Evolutionary conservation across 1,140 invertebrate genomes (phyloP).

Genomic region (Archivesica marissinica): DNA sequence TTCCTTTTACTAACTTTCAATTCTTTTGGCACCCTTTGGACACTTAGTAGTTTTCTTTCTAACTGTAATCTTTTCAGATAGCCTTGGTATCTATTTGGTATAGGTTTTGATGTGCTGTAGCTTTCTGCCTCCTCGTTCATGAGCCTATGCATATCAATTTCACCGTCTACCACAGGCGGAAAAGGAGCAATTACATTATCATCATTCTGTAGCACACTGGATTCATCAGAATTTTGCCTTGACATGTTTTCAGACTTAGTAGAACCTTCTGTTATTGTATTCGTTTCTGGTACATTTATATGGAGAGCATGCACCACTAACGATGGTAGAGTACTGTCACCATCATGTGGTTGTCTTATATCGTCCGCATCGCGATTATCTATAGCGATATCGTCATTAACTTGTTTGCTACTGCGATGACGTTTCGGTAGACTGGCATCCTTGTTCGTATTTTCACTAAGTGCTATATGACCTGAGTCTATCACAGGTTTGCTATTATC

Average conservation of each 20-base stretch:
- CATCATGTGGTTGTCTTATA: slow-evolving; percentile 16
- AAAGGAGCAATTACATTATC: slow-evolving; percentile 22
- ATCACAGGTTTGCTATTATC: too few species aligned
- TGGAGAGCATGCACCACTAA: background rate
- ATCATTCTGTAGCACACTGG: background rate
- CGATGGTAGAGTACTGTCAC: background rate
- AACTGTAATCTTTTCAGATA: slow-evolving; percentile 45
- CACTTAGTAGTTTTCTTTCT: background rate
- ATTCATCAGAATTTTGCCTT: background rate
- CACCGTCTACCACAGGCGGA: slow-evolving; percentile 42
- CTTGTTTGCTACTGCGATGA: slow-evolving; percentile 2
- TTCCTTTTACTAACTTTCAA: slow-evolving; percentile 3
- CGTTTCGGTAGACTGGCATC: slow-evolving; percentile 41
- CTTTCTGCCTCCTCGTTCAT: slow-evolving; percentile 52
- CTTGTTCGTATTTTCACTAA: too few species aligned
- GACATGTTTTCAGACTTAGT: background rate
- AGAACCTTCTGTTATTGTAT: background rate
- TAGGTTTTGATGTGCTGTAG: background rate
- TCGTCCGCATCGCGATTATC: background rate
- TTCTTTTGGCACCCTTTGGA: slow-evolving; percentile 29
- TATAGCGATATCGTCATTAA: background rate
- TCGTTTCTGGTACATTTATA: too few species aligned
- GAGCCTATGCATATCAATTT: slow-evolving; percentile 41
- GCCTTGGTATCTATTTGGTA: background rate
- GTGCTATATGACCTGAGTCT: too few species aligned